Evolutionary conservation across 30 jellyfish, hydroid and myxozoan genomes (phyloP), one percentile per base, ranked within the genome.

Genomic region (Hydractinia symbiolongicarpus): DNA sequence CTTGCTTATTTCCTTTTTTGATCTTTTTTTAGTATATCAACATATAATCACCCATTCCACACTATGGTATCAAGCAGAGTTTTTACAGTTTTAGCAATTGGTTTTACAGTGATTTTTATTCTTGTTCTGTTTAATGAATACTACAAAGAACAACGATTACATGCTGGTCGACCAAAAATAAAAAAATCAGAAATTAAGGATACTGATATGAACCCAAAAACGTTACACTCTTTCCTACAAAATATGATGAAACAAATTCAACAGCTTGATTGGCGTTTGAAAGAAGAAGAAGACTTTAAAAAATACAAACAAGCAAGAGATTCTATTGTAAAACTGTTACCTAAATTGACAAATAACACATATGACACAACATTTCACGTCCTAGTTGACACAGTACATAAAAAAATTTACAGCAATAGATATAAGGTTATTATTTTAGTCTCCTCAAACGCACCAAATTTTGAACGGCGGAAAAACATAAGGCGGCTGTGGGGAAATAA

Each of bases 401-500:
- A 64, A 51, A 44, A 44, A 51, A n/a, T 7, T 51, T 6, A 64
- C 40, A 30, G 44, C 44, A 44, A 64, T n/a, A 44, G 74, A 8
- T 77, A 77, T 66, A 66, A 66, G 11, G 54, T 79, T 30, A 20
- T 79, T 51, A 67, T 79, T 21, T 19, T 79, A 79, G 61, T 79
- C 11, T 79, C 87, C 53, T 79, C 87, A 11, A 19, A 60, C 55
- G 86, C 53, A 6, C 56, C 66, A 50, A 62, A 79, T 61, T 53
- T 19, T 19, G 40, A 79, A 20, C 87, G 87, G 17, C 82, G 87
- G 10, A 67, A 62, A 6, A 61, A 21, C 15, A 79, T 79, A 49
- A 4, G 87, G 10, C 83, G 73, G 68, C 1, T 56, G 44, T 79
- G 87, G 87, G 87, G 87, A 19, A 79, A 79, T 67, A 6, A 49